A percentile compares a stretch with the other conserved stretches of the same genome.
phyloP scores from a whole-genome alignment of 2,888 invertebrate species.

The Drosophila diplacantha region DNA sequence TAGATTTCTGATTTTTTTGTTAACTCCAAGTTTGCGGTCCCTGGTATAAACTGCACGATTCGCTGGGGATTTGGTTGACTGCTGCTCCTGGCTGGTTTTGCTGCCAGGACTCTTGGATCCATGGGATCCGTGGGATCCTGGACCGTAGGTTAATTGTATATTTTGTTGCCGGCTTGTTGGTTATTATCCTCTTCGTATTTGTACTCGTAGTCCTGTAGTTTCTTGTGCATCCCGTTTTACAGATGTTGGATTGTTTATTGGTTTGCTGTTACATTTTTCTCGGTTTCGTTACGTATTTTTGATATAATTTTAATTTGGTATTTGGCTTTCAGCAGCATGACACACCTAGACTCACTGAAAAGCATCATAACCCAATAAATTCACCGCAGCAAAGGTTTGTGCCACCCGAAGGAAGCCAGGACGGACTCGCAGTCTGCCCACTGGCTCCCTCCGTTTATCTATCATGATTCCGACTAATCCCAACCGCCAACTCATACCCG shows the following conservation, averaged over 20 bases:
- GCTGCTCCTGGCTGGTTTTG: slow-evolving; percentile 20
- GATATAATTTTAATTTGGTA: slow-evolving; percentile 72
- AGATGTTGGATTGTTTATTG: slow-evolving; percentile 24
- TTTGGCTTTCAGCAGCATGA: slow-evolving; percentile 79
- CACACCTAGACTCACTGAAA: slow-evolving; percentile 77
- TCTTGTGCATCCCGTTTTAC: slow-evolving; percentile 30
- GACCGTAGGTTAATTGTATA: slow-evolving; percentile 22
- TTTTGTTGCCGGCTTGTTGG: slow-evolving; percentile 30
- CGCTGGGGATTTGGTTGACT: slow-evolving; percentile 37
- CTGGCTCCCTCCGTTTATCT: slow-evolving; percentile 30
- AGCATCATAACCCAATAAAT: slow-evolving; percentile 74
- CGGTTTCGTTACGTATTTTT: slow-evolving; percentile 38
- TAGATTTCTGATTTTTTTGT: neutral
- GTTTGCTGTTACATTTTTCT: slow-evolving; percentile 20
- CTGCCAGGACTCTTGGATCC: slow-evolving; percentile 3
- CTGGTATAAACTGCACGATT: slow-evolving; percentile 35
- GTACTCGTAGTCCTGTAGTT: slow-evolving; percentile 31
- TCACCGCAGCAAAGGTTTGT: slow-evolving; percentile 77
- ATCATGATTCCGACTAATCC: slow-evolving; percentile 32
- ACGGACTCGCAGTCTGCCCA: slow-evolving; percentile 14
- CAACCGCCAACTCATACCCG: slow-evolving; percentile 22
- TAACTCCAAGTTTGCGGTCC: slow-evolving; percentile 2
- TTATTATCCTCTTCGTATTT: slow-evolving; percentile 13
- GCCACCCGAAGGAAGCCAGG: slow-evolving; percentile 43
- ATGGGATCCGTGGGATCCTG: neutral